Evolutionary conservation across 2,797 vertebrate species (phyloP), one percentile per base, ranked within the genome.

Genomic region (Lerista edwardsae): DNA sequence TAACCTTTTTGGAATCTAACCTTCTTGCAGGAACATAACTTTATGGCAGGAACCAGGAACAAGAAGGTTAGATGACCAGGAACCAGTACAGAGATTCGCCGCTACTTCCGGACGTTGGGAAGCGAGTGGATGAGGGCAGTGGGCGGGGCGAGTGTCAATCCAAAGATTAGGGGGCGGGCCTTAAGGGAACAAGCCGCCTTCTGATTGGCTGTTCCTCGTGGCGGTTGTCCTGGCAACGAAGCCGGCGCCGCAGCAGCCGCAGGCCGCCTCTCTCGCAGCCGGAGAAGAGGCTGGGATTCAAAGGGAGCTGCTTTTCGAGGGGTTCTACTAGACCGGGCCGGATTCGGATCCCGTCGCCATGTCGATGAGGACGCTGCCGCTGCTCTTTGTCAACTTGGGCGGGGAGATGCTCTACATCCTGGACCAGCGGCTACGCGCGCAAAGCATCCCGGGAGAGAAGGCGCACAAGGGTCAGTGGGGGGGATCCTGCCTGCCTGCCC

Each of bases 361-460:
- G 98, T 98, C 98, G 51, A 93, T 95, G 34, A 96, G 98, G 93
- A 97, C 98, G 34, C 96, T 99, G 69, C 98, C 98, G 21, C 94
- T 99, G 89, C 97, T 99, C 3, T 99, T 99, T 94, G 97, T 99
- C 88, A 99, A 99, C 93, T 97, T 99, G 82, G 98, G 98, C 6
- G 98, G 98, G 41, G 98, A 99, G 96, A 99, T 99, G 98, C 97
- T 99, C 41, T 99, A 99, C 91, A 99, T 99, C 91, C 96, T 99
- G 95, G 98, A 99, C 95, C 98, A 99, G 94, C 97, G 98, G 31
- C 97, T 99, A 79, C 96, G 98, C 62, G 98, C 98, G 59, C 98
- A 99, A 95, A 99, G 98, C 94, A 98, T 99, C 93, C 98, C 98
- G 0, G 95, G 95, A 10, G 98, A 99, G 92, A 99, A 99, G 94